Evolutionary conservation across 2,113 vertebrate species (phyloP).

Genomic region (Carassius carassius): DNA sequence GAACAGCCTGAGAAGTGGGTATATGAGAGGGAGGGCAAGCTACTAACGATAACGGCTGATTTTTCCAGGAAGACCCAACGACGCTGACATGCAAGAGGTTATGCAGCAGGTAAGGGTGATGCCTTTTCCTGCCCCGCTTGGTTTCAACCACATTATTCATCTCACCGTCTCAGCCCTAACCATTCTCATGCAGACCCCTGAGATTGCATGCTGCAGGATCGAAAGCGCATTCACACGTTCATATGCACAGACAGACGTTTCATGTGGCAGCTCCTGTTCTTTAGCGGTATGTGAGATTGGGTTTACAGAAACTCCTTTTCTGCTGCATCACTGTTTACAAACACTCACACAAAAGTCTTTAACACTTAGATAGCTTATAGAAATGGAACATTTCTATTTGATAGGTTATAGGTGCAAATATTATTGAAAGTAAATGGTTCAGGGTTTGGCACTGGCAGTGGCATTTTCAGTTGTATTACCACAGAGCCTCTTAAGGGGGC

Average conservation of each 20-base stretch:
- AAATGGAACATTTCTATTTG: no score
- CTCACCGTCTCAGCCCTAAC: slow-evolving; percentile 25
- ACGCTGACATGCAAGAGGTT: neutral
- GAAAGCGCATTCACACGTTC: slow-evolving; percentile 33
- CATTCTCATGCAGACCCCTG: slow-evolving; percentile 48
- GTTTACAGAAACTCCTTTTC: slow-evolving; percentile 52
- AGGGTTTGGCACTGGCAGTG: neutral
- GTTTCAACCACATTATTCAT: slow-evolving; percentile 42
- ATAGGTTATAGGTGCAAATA: neutral
- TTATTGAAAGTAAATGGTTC: neutral
- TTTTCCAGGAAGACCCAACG: slow-evolving; percentile 46
- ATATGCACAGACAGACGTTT: slow-evolving; percentile 45
- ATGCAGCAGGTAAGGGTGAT: slow-evolving; percentile 16
- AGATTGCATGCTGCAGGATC: slow-evolving; percentile 44
- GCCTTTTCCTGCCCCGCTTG: slow-evolving; percentile 27
- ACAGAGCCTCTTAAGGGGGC: neutral
- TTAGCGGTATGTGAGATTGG: slow-evolving; percentile 34
- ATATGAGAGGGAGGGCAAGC: neutral
- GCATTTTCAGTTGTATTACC: neutral
- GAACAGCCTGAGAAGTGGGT: neutral
- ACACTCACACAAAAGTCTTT: slow-evolving; percentile 7
- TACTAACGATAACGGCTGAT: neutral
- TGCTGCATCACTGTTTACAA: slow-evolving; percentile 61
- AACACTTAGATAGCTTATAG: neutral
- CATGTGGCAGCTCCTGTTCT: slow-evolving; percentile 58